Base-by-base conservation (phyloP, 2,797 vertebrate species). In the Columba guinea region DNA sequence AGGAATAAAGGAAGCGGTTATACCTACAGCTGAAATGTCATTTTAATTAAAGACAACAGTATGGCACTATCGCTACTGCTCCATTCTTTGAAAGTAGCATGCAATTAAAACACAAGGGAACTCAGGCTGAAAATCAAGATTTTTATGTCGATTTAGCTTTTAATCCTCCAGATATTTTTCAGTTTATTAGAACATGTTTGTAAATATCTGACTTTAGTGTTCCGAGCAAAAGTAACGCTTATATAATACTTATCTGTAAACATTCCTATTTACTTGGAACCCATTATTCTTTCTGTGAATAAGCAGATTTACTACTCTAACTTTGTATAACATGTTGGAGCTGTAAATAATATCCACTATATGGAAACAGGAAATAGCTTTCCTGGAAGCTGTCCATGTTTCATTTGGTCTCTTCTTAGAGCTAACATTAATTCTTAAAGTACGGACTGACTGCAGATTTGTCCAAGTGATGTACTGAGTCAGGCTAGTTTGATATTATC, bases 401-500 rank as follows among this genome's bases (percentile, higher is more conserved):
- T 97, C 97, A 91, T 96, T 94, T 95, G 91, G 59, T 95, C 81
- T 86, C 92, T 91, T 91, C 78, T 93, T 95, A 96, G 71, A 96
- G 90, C 79, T 93, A 93, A 73, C 92, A 94, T 96, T 96, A 97
- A 98, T 97, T 95, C 90, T 96, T 90, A 96, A 97, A 97, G 75
- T 97, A 95, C 64, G 78, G 94, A 95, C 97, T 94, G 97, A 98
- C 96, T 91, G 80, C 92, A 97, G 97, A 97, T 98, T 97, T 98
- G 97, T 97, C 96, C 97, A 97, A 96, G 95, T 96, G 96, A 96
- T 97, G 55, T 74, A 96, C 85, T 93, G 82, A 74, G 68, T 90
- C 95, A 97, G 95, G 74, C 60, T 94, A 80, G 51, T 63, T 92
- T 94, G 86, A 94, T 93, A 89, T 46, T 76, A 97, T 95, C 92